These are phyloP conservation scores for Macrosteles quadrilineatus DNA, from an alignment of 1,140 invertebrate genomes.

Conservation along the genomic window DNA sequence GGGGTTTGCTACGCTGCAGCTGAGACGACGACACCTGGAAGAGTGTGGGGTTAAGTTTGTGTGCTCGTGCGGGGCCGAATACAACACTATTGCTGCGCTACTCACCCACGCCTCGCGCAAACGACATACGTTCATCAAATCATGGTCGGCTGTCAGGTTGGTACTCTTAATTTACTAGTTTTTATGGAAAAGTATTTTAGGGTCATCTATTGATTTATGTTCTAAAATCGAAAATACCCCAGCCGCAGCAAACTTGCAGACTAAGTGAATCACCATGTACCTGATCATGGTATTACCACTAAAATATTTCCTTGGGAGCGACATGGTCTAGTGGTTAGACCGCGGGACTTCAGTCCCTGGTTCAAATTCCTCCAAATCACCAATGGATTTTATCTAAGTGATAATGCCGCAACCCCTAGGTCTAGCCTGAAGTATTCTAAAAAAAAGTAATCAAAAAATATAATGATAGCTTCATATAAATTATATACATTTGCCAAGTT, in stretches of 20 bases:
- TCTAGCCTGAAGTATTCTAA: too few species aligned
- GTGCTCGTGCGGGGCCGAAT: slow-evolving; percentile 12
- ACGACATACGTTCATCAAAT: slow-evolving; percentile 19
- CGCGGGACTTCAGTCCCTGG: too few species aligned
- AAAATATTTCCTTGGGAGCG: neutral
- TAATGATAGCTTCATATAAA: neutral
- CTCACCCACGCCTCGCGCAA: slow-evolving; percentile 8
- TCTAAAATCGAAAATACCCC: too few species aligned
- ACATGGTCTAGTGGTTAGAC: too few species aligned
- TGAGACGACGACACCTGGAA: slow-evolving; percentile 6
- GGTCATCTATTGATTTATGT: too few species aligned
- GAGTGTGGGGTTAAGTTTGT: slow-evolving; percentile 25
- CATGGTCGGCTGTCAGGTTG: slow-evolving; percentile 17
- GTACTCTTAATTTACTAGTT: neutral
- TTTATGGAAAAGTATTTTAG: neutral
- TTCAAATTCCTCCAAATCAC: too few species aligned
- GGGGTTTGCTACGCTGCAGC: slow-evolving; percentile 4
- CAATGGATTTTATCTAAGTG: too few species aligned
- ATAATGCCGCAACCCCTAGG: too few species aligned
- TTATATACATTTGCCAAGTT: too few species aligned
- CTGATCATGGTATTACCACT: neutral
- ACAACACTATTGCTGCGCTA: neutral
- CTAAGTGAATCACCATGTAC: too few species aligned
- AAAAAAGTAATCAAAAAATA: neutral
- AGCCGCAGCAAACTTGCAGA: too few species aligned